Conservation (phyloP, 2,888 invertebrate species). For the Luffia ferchaultella region DNA sequence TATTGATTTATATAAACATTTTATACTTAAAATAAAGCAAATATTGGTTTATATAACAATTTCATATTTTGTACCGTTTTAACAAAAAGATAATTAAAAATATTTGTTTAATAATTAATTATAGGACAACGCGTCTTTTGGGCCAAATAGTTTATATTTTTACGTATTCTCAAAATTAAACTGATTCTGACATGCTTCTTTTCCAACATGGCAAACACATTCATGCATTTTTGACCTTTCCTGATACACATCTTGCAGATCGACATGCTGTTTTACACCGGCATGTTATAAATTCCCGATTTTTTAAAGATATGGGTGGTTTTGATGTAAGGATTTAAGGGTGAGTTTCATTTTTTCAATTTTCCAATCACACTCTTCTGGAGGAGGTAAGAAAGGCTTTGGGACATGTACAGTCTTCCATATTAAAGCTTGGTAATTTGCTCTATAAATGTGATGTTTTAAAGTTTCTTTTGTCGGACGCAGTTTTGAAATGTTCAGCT, state of each 20-base stretch:
- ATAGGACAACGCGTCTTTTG: no score
- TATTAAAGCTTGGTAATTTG: background rate
- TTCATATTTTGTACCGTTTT: no score
- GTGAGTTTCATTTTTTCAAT: background rate
- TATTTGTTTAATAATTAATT: no score
- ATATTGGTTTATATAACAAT: background rate
- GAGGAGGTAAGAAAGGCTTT: background rate
- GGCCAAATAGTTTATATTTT: no score
- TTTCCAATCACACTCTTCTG: background rate
- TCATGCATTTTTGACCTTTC: background rate
- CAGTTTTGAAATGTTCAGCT: background rate
- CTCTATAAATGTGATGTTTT: background rate
- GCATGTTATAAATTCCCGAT: background rate
- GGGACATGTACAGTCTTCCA: background rate
- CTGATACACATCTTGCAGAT: background rate
- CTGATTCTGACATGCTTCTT: background rate
- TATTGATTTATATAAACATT: background rate
- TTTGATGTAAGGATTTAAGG: background rate
- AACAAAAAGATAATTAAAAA: no score
- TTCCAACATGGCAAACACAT: background rate
- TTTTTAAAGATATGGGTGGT: background rate
- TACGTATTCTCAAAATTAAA: no score
- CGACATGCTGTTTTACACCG: background rate
- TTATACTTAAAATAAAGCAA: background rate
- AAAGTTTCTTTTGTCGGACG: background rate